phyloP scores from a whole-genome alignment of 2,113 vertebrate species.

The Scomber scombrus region DNA sequence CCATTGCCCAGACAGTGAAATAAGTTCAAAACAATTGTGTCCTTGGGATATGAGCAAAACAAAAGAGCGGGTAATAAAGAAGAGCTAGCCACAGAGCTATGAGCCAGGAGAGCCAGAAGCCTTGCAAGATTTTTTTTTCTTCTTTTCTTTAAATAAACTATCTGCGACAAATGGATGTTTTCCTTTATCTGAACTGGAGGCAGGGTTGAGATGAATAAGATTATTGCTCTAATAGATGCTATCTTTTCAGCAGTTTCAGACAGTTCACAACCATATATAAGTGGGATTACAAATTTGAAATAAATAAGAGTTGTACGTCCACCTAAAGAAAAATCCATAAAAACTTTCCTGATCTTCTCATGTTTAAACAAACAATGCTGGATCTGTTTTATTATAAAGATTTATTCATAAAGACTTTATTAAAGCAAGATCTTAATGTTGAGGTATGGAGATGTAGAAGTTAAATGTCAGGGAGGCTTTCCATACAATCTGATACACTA shows the following conservation, averaged over 20 bases:
- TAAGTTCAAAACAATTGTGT: slow-evolving; percentile 61
- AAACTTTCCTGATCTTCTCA: not conserved
- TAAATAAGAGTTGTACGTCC: not conserved
- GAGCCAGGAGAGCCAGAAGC: slow-evolving; percentile 62
- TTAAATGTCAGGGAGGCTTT: slow-evolving; percentile 13
- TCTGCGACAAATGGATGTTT: slow-evolving; percentile 77
- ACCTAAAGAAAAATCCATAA: not conserved
- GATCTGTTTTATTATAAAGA: not conserved
- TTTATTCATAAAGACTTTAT: not conserved
- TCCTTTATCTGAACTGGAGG: slow-evolving; percentile 74
- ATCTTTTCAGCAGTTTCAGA: slow-evolving; percentile 45
- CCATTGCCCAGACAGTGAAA: slow-evolving; percentile 41
- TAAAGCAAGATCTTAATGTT: not conserved
- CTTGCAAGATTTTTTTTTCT: slow-evolving; percentile 26
- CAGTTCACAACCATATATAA: slow-evolving; percentile 34
- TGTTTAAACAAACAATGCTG: not conserved
- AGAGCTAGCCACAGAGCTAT: slow-evolving; percentile 37
- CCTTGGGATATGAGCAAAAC: slow-evolving; percentile 65
- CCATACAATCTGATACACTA: not conserved
- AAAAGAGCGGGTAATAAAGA: slow-evolving; percentile 42
- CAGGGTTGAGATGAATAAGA: slow-evolving; percentile 63
- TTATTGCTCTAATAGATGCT: slow-evolving; percentile 72
- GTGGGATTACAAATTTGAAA: slow-evolving; percentile 43
- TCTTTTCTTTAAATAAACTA: slow-evolving; percentile 74
- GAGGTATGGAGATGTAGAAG: slow-evolving; percentile 2